Base-by-base conservation (phyloP, 2,113 vertebrate genomes). In the Scopus umbretta region DNA sequence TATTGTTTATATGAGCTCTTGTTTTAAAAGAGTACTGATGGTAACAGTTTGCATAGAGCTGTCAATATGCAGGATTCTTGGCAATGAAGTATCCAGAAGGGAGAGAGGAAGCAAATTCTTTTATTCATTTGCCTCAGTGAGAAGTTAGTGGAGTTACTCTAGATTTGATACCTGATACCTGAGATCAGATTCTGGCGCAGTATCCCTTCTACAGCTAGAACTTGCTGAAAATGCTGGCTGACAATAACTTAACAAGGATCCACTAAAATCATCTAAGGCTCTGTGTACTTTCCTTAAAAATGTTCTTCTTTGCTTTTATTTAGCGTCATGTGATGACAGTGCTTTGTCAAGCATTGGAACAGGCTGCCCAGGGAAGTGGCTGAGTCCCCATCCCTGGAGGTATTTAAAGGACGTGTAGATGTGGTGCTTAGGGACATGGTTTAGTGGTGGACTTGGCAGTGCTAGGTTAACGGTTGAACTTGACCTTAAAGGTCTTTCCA, bases 301-400 rank as follows among this genome's bases (percentile, higher is more conserved):
- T 82, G 78, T 61, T 94, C 92, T 92, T 6, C 70, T 62, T 70
- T 65, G 65, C 70, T 85, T 95, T 94, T 96, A 53, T 91, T 92
- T 86, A 91, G 56, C 67, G 3, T 2, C 7, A 34, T 1, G 5
- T 59, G 80, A 47, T 13, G 13, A 11, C 42, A 42, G 13, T 42
- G 42, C 42, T 42, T 42, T 42, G 43, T 18, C 43, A 45, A 17
- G 29, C 53, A 38, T 20, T 81, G 63, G 79, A 81, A 68, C 34
- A 56, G 40, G 34, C 50, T 81, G 63, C 79, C 63, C 63, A 56
- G 1, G 50, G 63, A 30, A 11, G 34, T 18, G 25, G 34, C 47
- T 10, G 34, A 81, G 26, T 36, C 42, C 13, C 58, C 42, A 22
- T 61, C 34, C 34, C 56, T 76, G 56, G 56, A 61, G 16, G 42